Percentiles rank a stretch among this genome's conserved stretches.
Conservation (phyloP, 2,113 vertebrate species). For the Hirundichthys speculiger region DNA sequence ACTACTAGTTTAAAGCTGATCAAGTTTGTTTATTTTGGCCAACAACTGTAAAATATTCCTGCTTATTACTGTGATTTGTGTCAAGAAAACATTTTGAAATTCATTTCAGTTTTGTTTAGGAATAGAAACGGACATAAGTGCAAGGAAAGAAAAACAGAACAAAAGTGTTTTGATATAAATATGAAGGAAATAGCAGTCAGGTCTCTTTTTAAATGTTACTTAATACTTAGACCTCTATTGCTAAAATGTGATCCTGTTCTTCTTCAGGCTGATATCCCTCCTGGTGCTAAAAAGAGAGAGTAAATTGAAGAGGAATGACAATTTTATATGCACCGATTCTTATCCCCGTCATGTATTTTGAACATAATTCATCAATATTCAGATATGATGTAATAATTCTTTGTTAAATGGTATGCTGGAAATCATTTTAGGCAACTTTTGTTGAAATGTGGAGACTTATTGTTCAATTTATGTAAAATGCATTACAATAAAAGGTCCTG, state of each 20-base stretch:
- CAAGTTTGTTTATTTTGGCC: too few species aligned
- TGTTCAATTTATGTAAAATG: conserved; percentile 18
- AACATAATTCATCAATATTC: conserved; percentile 27
- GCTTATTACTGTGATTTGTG: too few species aligned
- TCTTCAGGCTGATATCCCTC: not conserved
- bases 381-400: not conserved
- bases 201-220: not conserved
- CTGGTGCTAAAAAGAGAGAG: not conserved
- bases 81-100: too few species aligned
- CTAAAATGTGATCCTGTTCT: conserved; percentile 5
- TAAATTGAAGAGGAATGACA: not conserved
- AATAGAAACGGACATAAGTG: not conserved
- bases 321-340: conserved; percentile 3
- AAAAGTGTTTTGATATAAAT: too few species aligned
- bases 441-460: not conserved
- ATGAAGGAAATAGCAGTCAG: too few species aligned
- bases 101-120: not conserved
- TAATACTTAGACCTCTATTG: too few species aligned
- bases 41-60: too few species aligned
- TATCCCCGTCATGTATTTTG: conserved; percentile 1
- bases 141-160: too few species aligned
- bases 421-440: conserved; percentile 7
- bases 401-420: conserved; percentile 24
- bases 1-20: too few species aligned
- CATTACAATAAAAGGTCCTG: conserved; percentile 52